A percentile compares a stretch with the other conserved stretches of the same genome.
Conservation (phyloP, 2,888 invertebrate species). For the Elysia crispata region DNA sequence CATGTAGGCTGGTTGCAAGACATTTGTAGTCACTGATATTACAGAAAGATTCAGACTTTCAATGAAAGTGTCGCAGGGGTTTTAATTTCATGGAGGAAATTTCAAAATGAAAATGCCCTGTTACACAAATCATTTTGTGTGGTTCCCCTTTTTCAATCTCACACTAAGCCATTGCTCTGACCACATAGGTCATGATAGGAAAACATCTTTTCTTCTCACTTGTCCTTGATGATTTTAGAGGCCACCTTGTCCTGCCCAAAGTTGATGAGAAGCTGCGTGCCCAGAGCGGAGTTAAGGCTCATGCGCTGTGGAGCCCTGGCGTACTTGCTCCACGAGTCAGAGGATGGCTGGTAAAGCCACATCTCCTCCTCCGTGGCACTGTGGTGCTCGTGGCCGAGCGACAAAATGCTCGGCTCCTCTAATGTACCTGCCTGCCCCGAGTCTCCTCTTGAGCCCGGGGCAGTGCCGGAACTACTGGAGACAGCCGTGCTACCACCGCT, state of each 20-base stretch:
- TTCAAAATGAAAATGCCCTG: no score
- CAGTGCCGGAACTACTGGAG: no score
- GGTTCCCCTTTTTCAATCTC: neutral
- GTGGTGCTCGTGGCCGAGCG: constrained; percentile 75
- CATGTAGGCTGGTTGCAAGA: no score
- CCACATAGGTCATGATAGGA: neutral
- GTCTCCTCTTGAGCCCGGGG: neutral
- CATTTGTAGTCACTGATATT: no score
- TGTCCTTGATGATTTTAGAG: constrained; percentile 67
- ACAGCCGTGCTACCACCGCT: no score
- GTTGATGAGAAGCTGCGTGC: constrained; percentile 70
- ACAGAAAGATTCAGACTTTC: no score
- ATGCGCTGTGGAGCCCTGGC: constrained; percentile 73
- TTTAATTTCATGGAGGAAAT: no score
- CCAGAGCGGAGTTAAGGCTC: constrained; percentile 72
- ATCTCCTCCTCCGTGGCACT: constrained; percentile 76
- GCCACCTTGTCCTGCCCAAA: constrained; percentile 74
- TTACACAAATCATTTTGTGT: no score
- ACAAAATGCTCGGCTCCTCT: constrained; percentile 67
- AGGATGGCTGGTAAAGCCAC: constrained; percentile 71
- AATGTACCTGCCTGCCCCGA: constrained; percentile 50
- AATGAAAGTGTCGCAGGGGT: no score
- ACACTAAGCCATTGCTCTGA: neutral
- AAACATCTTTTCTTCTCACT: constrained; percentile 58
- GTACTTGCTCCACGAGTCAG: constrained; percentile 71